These are phyloP conservation scores for Diabrotica undecimpunctata DNA, from an alignment of 1,140 invertebrate species.

Conservation along the genomic window DNA sequence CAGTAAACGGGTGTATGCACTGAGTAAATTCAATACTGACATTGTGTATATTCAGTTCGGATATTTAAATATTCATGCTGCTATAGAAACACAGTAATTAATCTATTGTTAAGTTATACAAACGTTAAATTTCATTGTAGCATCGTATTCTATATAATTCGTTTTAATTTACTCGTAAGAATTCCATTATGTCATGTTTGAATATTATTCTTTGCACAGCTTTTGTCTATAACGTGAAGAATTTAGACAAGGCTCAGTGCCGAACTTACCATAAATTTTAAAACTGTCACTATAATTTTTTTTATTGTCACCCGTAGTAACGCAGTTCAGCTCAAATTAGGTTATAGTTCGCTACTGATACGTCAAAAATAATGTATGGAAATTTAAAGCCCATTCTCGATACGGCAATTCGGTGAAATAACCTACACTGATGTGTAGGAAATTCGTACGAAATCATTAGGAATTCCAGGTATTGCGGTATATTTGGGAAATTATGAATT, in stretches of 20 bases:
- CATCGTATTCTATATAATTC: constrained; percentile 43
- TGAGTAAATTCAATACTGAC: constrained; percentile 41
- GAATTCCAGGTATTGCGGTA: no score
- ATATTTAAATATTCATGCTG: constrained; percentile 46
- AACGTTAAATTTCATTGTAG: constrained; percentile 45
- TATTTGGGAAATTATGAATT: no score
- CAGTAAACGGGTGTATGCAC: constrained; percentile 36
- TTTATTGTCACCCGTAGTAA: no score
- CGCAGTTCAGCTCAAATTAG: no score
- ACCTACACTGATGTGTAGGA: no score
- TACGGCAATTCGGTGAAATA: no score
- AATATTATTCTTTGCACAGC: constrained; percentile 35
- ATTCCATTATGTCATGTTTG: constrained; percentile 38
- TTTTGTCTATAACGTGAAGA: constrained; percentile 23
- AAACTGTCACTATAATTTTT: no score
- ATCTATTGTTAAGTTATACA: constrained; percentile 48
- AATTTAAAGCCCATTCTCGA: no score
- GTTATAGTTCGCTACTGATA: no score
- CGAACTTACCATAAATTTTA: background rate
- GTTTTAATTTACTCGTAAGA: constrained; percentile 48
- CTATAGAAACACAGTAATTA: constrained; percentile 47
- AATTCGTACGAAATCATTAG: no score
- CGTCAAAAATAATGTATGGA: no score
- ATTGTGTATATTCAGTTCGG: constrained; percentile 45
- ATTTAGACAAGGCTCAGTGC: constrained; percentile 22